Evolutionary conservation across 1,140 invertebrate species (phyloP), one percentile per base, ranked within the genome.

Genomic region (Musca vetustissima): DNA sequence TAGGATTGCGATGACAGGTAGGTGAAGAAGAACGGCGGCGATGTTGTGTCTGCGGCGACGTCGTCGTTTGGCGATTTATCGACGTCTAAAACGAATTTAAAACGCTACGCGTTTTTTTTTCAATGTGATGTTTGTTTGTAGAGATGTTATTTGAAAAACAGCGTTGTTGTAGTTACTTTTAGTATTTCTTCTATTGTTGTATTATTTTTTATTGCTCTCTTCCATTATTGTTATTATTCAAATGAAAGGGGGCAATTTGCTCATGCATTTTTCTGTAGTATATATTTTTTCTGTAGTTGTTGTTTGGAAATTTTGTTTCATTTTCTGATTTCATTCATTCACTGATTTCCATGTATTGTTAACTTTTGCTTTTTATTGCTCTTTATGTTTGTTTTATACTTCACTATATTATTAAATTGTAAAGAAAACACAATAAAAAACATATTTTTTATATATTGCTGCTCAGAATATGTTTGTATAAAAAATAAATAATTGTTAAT

Each of bases 51-150:
- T 43, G 36, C 36, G 36, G 11, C 36, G 36, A 11, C 36, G 36
- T 8, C 36, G 36, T 2, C 36, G 4, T 8, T 13, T 11, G 36
- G 36, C 36, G 36, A 43, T 43, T 4, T 32, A 32, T 32, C 9
- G 36, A 43, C 36, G 36, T 28, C 8, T 3, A 43, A 43, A 43
- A 43, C 36, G 11, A 43, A 11, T 43, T 43, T 9, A 43, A 43
- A 43, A 43, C 36, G 36, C 11, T 11, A 43, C 28, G 28, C 28
- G 61, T 25, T 64, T 47, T 49, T 65, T 36, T 65, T 65, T 22
- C 13, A 43, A 43, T 43, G 36, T 43, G 36, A 9, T 43, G 6
- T 49, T 65, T 53, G 1, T 28, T 57, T 57, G 15, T 28, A n/a
- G 13, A 2, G 24, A 43, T 36, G 15, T 36, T 43, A 17, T 52